Evolutionary conservation across 2,888 invertebrate genomes (phyloP).

Genomic region (Agrochola lota): DNA sequence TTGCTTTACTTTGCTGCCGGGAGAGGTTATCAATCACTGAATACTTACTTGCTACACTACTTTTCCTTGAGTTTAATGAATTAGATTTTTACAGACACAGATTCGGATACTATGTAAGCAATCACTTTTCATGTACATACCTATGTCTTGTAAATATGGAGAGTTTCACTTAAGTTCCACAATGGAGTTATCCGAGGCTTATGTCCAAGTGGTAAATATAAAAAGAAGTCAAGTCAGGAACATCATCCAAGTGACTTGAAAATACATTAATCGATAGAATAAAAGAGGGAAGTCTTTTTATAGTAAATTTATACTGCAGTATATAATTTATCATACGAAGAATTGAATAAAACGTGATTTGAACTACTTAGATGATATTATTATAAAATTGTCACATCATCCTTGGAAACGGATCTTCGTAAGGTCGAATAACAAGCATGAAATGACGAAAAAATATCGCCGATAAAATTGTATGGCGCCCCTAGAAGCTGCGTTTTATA

Average conservation of each 20-base stretch:
- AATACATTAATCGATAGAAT: not conserved
- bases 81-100: conserved; percentile 23
- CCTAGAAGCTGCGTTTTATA: conserved; percentile 57
- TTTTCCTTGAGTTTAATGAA: conserved; percentile 44
- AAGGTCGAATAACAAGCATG: conserved; percentile 59
- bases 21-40: conserved; percentile 75
- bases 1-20: conserved; percentile 65
- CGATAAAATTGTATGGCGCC: conserved; percentile 60
- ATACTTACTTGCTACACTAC: conserved; percentile 48
- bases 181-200: not conserved
- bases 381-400: conserved; percentile 56
- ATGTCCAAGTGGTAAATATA: not conserved
- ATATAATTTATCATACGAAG: conserved; percentile 39
- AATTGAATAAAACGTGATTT: conserved; percentile 47
- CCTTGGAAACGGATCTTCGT: conserved; percentile 53
- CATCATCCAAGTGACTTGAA: not conserved
- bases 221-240: too few species aligned
- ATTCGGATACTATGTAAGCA: not conserved
- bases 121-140: not conserved
- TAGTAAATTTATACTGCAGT: conserved; percentile 4
- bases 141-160: not conserved
- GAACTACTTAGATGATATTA: conserved; percentile 50
- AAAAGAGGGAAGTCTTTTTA: not conserved
- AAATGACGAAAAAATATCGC: conserved; percentile 59
- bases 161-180: not conserved